Evolutionary conservation across 2,797 vertebrate genomes (phyloP).

Genomic region (Poeciliopsis paucimaculata): DNA sequence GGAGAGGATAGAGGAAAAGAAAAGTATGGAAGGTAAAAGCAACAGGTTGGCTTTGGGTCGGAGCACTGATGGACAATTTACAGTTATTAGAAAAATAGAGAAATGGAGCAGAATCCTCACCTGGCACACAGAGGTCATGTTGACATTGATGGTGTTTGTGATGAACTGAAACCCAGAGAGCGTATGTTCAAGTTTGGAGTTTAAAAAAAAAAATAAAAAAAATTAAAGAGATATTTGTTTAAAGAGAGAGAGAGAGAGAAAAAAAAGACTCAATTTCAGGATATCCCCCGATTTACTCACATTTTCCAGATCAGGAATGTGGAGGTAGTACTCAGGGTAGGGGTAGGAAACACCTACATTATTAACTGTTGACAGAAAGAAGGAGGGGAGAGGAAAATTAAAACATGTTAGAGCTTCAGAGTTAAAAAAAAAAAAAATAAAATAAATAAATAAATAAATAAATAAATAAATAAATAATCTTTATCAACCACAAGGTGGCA

Average conservation of each 20-base stretch:
- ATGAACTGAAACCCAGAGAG: slow-evolving; percentile 82
- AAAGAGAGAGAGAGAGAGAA: not conserved
- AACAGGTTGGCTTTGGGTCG: not conserved
- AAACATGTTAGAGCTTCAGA: slow-evolving; percentile 5
- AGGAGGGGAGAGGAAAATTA: not conserved
- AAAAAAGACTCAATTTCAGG: not conserved
- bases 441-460: too few relatives aligned
- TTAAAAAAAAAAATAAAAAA: too few relatives aligned
- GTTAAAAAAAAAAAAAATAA: not conserved
- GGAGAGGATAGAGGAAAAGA: not conserved
- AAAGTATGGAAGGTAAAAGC: slow-evolving; percentile 15
- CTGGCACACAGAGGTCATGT: slow-evolving; percentile 90
- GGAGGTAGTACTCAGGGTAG: slow-evolving; percentile 92
- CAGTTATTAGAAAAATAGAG: too few relatives aligned
- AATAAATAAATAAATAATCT: not conserved
- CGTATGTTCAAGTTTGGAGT: not conserved
- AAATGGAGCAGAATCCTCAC: slow-evolving; percentile 66
- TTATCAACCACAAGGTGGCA: slow-evolving; percentile 62
- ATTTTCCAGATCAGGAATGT: slow-evolving; percentile 89
- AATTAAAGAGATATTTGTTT: not conserved
- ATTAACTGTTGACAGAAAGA: slow-evolving; percentile 84
- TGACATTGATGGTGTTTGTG: slow-evolving; percentile 89
- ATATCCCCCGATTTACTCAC: slow-evolving; percentile 78
- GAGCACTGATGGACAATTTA: not conserved
- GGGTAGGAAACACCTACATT: slow-evolving; percentile 91